phyloP scores from a whole-genome alignment of 2,797 vertebrate species.

The Ispidina lecontei region DNA sequence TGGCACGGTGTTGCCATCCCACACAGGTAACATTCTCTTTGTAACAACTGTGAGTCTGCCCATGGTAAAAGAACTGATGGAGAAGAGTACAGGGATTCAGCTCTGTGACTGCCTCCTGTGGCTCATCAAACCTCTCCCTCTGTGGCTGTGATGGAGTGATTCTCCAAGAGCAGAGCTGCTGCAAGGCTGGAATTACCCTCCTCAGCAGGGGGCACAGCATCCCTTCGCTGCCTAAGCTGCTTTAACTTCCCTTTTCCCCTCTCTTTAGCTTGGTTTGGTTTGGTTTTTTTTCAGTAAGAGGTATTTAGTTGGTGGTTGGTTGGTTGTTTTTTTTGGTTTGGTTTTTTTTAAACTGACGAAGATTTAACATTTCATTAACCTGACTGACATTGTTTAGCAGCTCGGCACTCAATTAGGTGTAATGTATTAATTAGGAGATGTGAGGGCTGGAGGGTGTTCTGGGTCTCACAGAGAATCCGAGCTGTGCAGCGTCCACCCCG shows the following conservation, averaged over 20 bases:
- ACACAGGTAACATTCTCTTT: accelerated
- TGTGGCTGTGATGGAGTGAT: neutral
- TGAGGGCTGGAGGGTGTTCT: neutral
- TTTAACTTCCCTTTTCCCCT: neutral
- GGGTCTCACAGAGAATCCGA: neutral
- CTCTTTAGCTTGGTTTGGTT: neutral
- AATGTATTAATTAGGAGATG: neutral
- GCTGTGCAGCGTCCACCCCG: accelerated
- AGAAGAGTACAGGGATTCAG: neutral
- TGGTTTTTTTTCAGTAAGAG: neutral
- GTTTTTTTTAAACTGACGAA: neutral
- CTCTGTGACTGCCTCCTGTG: neutral
- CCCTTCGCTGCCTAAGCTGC: neutral
- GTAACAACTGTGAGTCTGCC: neutral
- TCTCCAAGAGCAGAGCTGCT: neutral
- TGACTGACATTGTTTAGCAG: neutral
- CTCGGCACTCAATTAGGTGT: neutral
- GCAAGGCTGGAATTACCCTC: neutral
- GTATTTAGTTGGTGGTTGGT: neutral
- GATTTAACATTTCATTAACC: neutral
- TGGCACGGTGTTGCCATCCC: accelerated
- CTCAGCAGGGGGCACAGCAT: neutral
- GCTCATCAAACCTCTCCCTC: neutral
- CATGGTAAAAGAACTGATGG: neutral
- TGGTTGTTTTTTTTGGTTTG: neutral